phyloP scores from a whole-genome alignment of 2,797 vertebrate genomes.

The Pteropus rufus region DNA sequence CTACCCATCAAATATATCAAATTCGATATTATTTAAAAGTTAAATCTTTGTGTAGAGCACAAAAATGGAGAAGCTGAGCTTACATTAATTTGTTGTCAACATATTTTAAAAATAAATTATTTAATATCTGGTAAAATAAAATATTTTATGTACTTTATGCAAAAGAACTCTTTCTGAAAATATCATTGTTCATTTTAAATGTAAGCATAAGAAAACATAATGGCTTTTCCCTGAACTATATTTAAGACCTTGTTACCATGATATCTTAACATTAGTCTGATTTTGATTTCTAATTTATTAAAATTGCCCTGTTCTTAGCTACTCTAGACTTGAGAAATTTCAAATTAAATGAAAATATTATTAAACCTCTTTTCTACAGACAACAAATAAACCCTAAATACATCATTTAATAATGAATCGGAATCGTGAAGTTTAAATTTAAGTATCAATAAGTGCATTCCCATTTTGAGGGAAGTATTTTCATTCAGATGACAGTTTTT shows the following conservation, averaged over 20 bases:
- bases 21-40: background rate
- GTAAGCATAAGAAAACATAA: background rate
- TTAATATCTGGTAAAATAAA: background rate
- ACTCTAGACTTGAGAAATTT: conserved; percentile 23
- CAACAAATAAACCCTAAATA: conserved; percentile 19
- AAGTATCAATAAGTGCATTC: background rate
- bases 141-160: background rate
- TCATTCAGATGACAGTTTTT: background rate
- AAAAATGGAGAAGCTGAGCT: background rate
- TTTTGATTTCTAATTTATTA: conserved; percentile 6
- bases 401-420: background rate
- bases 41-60: background rate
- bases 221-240: background rate
- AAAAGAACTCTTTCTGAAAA: background rate
- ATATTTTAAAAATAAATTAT: background rate
- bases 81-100: background rate
- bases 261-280: background rate
- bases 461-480: background rate
- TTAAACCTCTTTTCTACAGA: background rate
- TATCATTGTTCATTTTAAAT: background rate
- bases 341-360: background rate
- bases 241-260: background rate
- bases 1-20: background rate
- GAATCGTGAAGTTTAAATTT: background rate
- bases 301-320: conserved; percentile 30